Evolutionary conservation across 2,113 vertebrate genomes (phyloP), one percentile per base, ranked within the genome.

Genomic region (pig (Sus scrofa)): DNA sequence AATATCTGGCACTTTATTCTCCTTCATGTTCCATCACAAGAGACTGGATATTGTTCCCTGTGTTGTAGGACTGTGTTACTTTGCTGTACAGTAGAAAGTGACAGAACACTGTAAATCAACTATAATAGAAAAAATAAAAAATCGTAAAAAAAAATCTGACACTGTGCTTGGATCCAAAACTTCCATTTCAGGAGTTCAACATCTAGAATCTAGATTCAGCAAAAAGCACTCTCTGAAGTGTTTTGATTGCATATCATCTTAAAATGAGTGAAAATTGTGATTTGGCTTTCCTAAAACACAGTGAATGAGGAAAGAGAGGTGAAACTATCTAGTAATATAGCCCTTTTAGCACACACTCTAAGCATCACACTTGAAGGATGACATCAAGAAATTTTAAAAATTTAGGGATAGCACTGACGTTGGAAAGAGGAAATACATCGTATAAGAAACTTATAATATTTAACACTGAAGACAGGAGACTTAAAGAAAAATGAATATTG

Each of bases 321-420:
- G 65, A 39, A 65, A 84, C 7, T 44, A 27, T 22, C 6, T 7
- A 3, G 0, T 62, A 1, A 3, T 6, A 11, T 15, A 7, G 3
- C 18, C 26, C 10, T 52, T 22, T 58, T 24, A 20, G 6, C 67
- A 24, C 30, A 13, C 4, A 58, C 22, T 77, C 19, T 12, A 52
- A 44, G 22, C 6, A 18, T 14, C 3, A 52, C 1, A 9, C 5
- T 89, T 67, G 3, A 68, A 71, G 37, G 14, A 18, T 54, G 24
- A 32, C 27, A 71, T 70, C 3, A 22, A 96, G 15, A 52, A n/a
- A 16, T n/a, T 54, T 54, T 2, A 70, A 73, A 8, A 52, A 56
- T 81, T 24, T 27, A 84, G 3, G 15, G 24, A 13, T 26, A 44
- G 26, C 5, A 26, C 2, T 71, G 34, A 30, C 34, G 56, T 34